Base-by-base conservation (phyloP, 2,113 vertebrate genomes). In the Pseudorhombus dupliciocellatus region DNA sequence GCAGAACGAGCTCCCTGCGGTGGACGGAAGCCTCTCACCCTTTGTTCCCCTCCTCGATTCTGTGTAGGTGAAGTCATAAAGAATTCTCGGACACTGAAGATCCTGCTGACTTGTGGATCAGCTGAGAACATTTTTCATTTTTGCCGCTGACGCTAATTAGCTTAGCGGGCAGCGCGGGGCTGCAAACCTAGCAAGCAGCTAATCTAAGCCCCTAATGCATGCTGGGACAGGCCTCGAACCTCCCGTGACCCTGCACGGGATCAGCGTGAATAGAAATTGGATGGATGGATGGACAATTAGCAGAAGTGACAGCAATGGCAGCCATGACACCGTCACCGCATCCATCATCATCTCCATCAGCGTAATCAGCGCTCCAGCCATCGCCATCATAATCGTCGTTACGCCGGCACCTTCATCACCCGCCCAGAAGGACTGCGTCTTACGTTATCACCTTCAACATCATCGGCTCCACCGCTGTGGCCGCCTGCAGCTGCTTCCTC, bases 261-360 rank as follows among this genome's bases (percentile, higher is more conserved):
- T 70, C 73, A 59, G 6, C 37, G n/a, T 25, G 26, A 24, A 62
- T 52, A 73, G 64, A 68, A 73, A 75, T 40, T 65, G 75, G 72
- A 87, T 81, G 73, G 72, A 87, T 72, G 82, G 73, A 74, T 37
- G n/a, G n/a, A n/a, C 75, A 81, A 86, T 89, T 87, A 83, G 71
- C 28, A 57, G 72, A 74, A 72, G 66, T 78, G 78, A 81, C 65
- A 73, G 69, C 71, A 48, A 26, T 48, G 54, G 68, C 80, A 75
- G 37, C 63, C 61, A 66, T 77, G 81, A 73, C 83, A 61, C 57
- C 25, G 55, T 79, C 75, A 72, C 80, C 76, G 61, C 77, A 77
- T 81, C 74, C 55, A 76, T 92, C 85, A 72, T 70, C 70, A 70
- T 76, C 74, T 72, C 58, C 50, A 83, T 90, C 84, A 88, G 75